Conservation (phyloP, 2,113 vertebrate species). For the Pollimyrus isidori region DNA sequence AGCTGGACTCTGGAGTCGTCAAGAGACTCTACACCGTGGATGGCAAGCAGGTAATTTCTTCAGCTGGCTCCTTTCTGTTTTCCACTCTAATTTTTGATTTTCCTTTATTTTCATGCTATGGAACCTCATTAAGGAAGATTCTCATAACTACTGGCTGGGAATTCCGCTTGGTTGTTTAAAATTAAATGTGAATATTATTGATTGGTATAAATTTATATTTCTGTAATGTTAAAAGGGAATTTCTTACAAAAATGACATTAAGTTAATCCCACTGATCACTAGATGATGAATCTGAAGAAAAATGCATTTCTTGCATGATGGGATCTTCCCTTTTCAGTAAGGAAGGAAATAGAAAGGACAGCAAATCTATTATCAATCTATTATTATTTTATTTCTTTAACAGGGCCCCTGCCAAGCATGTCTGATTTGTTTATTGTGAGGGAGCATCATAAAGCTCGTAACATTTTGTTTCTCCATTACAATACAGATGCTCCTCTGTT, state of each 20-base stretch:
- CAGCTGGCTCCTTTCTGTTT: neutral
- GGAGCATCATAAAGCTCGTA: neutral
- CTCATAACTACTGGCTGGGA: neutral
- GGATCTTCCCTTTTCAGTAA: neutral
- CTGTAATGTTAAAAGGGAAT: neutral
- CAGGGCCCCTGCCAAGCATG: neutral
- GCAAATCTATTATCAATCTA: neutral
- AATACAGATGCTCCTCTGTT: too few species aligned
- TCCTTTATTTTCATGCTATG: neutral
- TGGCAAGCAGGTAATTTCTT: slow-evolving; percentile 80
- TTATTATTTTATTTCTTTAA: neutral
- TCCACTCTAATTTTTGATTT: neutral
- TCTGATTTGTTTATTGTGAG: neutral
- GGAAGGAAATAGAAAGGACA: neutral
- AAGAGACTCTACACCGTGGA: slow-evolving; percentile 90
- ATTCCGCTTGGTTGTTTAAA: neutral
- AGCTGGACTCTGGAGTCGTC: slow-evolving; percentile 89
- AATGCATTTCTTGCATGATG: neutral
- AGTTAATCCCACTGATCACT: neutral
- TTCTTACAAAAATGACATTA: neutral
- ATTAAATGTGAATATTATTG: neutral
- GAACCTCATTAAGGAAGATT: neutral
- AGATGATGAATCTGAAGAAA: neutral
- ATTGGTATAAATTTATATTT: neutral
- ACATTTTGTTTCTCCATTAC: neutral